Evolutionary conservation across 2,113 vertebrate species (phyloP).

Genomic region (Heptranchias perlo): DNA sequence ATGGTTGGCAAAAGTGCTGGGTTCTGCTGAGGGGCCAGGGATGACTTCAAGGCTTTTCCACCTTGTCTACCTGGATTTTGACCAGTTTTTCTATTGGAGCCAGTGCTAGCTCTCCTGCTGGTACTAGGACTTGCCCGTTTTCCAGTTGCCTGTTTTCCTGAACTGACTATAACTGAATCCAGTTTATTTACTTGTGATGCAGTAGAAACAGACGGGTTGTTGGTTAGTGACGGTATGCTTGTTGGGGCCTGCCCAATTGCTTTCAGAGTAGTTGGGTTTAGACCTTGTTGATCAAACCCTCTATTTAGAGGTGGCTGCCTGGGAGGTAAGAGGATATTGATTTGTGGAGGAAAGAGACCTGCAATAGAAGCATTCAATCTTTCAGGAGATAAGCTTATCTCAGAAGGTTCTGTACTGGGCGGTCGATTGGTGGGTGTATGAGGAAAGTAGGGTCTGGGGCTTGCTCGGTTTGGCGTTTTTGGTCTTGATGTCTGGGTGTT

Average conservation of each 20-base stretch:
- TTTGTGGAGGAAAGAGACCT: conserved; percentile 93
- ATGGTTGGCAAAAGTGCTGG: conserved; percentile 67
- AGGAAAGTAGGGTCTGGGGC: conserved; percentile 90
- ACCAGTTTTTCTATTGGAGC: conserved; percentile 83
- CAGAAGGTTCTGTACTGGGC: conserved; percentile 93
- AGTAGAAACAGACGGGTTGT: conserved; percentile 58
- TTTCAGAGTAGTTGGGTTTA: conserved; percentile 96
- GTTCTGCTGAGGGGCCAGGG: conserved; percentile 64
- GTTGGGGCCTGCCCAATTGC: conserved; percentile 94
- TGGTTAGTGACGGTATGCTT: conserved; percentile 59
- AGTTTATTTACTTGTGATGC: conserved; percentile 63
- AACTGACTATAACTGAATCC: conserved; percentile 66
- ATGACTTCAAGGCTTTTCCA: conserved; percentile 72
- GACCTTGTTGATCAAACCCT: conserved; percentile 95
- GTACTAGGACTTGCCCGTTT: conserved; percentile 92
- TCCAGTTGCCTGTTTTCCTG: conserved; percentile 77
- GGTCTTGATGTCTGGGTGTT: conserved; percentile 86
- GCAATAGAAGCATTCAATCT: conserved; percentile 96
- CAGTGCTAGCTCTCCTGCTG: conserved; percentile 86
- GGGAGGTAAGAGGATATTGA: conserved; percentile 96
- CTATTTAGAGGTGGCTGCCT: conserved; percentile 80
- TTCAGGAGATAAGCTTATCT: conserved; percentile 95
- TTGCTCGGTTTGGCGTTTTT: conserved; percentile 94
- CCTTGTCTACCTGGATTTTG: conserved; percentile 93
- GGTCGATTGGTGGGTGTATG: conserved; percentile 94